These are phyloP conservation scores for Calyptommatus sinebrachiatus DNA, from an alignment of 2,113 vertebrate genomes.

Conservation along the genomic window DNA sequence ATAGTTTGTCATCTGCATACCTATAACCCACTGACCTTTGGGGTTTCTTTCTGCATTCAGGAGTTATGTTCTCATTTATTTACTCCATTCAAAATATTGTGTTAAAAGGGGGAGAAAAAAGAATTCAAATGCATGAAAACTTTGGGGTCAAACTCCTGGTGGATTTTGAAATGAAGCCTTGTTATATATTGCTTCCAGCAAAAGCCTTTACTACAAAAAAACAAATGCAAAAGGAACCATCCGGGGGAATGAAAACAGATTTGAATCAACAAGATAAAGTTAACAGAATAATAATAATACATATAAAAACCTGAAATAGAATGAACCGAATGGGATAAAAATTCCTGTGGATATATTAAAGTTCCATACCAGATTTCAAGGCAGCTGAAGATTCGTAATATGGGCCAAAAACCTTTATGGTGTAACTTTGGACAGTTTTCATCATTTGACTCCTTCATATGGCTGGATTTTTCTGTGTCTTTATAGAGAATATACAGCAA, in stretches of 20 bases:
- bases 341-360: slow-evolving; percentile 44
- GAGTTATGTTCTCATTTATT: slow-evolving; percentile 38
- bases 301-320: slow-evolving; percentile 56
- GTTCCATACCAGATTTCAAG: slow-evolving; percentile 10
- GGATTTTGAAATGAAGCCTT: not conserved
- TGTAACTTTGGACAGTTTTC: slow-evolving; percentile 29
- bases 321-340: slow-evolving; percentile 70
- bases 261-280: slow-evolving; percentile 70
- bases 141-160: not conserved
- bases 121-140: not conserved
- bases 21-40: slow-evolving; percentile 53
- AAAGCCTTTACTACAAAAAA: slow-evolving; percentile 16
- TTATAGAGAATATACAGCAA: not conserved
- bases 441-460: not conserved
- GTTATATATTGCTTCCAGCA: slow-evolving; percentile 23
- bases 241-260: slow-evolving; percentile 60
- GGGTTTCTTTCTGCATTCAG: slow-evolving; percentile 32
- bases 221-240: slow-evolving; percentile 52
- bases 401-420: slow-evolving; percentile 40
- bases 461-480: not conserved
- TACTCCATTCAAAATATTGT: slow-evolving; percentile 29
- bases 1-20: slow-evolving; percentile 43
- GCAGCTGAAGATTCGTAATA: slow-evolving; percentile 33
- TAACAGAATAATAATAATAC: slow-evolving; percentile 62
- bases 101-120: slow-evolving; percentile 25